Evolutionary conservation across 2,797 vertebrate species (phyloP).

Genomic region (Cryptoprocta ferox): DNA sequence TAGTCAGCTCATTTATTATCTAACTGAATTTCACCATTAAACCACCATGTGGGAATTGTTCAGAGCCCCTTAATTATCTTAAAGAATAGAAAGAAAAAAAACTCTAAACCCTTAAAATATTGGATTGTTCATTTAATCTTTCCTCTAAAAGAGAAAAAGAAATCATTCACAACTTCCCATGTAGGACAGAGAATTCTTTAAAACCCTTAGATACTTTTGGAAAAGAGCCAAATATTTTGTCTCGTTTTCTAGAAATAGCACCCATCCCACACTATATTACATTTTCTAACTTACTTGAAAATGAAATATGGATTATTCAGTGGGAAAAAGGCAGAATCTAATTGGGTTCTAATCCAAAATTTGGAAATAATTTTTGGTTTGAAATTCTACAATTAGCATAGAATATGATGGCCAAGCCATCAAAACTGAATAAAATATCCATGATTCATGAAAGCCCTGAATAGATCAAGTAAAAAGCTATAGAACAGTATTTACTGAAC

Average conservation of each 20-base stretch:
- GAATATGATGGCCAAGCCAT: not conserved
- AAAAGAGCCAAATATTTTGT: constrained; percentile 40
- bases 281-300: constrained; percentile 47
- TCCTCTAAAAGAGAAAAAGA: not conserved
- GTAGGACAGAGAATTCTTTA: not conserved
- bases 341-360: constrained; percentile 46
- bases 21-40: constrained; percentile 16
- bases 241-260: constrained; percentile 40
- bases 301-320: constrained; percentile 42
- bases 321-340: constrained; percentile 32
- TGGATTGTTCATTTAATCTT: not conserved
- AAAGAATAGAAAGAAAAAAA: constrained; percentile 2
- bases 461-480: not conserved
- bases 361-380: not conserved
- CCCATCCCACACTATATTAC: constrained; percentile 42
- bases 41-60: not conserved
- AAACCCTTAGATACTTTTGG: constrained; percentile 29
- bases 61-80: not conserved
- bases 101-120: not conserved
- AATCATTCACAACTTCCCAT: not conserved
- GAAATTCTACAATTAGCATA: constrained; percentile 43
- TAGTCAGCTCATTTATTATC: not conserved
- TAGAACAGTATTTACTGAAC: not conserved
- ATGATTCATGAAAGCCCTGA: not conserved
- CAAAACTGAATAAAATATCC: not conserved